A percentile compares a stretch with the other conserved stretches of the same genome.
Evolutionary conservation across 2,797 vertebrate genomes (phyloP).

Genomic region (Hydrocynus forskahlii): DNA sequence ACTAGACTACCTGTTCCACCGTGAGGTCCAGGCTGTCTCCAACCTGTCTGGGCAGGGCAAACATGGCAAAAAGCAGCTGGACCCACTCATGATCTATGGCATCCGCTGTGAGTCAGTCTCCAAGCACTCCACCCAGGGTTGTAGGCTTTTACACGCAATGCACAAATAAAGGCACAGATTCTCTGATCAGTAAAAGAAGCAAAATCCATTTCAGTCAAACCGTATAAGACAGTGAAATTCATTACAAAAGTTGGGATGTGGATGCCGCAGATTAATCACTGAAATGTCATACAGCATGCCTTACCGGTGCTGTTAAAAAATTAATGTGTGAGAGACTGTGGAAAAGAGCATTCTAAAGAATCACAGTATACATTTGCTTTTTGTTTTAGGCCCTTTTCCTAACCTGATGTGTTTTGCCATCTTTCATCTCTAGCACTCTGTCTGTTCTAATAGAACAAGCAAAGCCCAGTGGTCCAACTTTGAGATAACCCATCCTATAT

Average conservation of each 20-base stretch:
- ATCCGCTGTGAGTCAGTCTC: constrained; percentile 89
- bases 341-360: not conserved
- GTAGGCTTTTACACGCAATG: not conserved
- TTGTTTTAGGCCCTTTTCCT: not conserved
- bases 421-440: not conserved
- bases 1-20: constrained; percentile 96
- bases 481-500: constrained; percentile 20
- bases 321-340: not conserved
- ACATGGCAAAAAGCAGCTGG: constrained; percentile 97
- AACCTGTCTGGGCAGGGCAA: constrained; percentile 98
- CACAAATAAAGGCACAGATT: not conserved
- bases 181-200: not conserved
- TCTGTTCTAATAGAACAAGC: constrained; percentile 13
- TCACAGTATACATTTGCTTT: not conserved
- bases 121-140: not conserved
- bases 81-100: constrained; percentile 98
- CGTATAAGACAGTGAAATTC: not conserved
- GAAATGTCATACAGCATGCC: not conserved
- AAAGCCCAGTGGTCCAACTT: not conserved
- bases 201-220: not conserved
- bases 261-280: not conserved
- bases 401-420: constrained; percentile 28
- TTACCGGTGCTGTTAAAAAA: not conserved
- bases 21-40: constrained; percentile 96
- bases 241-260: not conserved